Evolutionary conservation across 1,140 invertebrate species (phyloP), one percentile per base, ranked within the genome.

Genomic region (Tetramorium simillimum): DNA sequence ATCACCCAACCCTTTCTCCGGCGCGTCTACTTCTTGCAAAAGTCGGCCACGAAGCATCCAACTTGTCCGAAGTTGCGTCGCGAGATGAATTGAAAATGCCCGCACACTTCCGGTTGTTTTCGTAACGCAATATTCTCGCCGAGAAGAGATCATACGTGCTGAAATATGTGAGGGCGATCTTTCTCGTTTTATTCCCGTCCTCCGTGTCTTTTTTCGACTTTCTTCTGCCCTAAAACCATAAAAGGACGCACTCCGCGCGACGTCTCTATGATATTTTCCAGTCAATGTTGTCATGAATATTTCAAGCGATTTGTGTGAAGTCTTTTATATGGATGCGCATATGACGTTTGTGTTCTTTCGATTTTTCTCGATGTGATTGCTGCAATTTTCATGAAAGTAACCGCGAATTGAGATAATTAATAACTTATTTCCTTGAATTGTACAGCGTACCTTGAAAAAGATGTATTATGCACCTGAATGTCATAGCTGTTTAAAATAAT

Each of bases 1-100:
- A 65, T 81, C 76, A 81, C 40, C 56, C 67, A 65, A 75, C 56
- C 67, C 53, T 85, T 49, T 56, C 60, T 43, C 58, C 9, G 9
- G 21, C 40, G 84, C 87, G 9, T 67, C 65, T 46, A 67, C 12
- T 63, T 73, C 70, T 33, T 40, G 63, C 65, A 24, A 86, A 90
- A 90, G 86, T 90, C 86, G 89, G 86, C 77, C 89, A 88, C 69
- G 37, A 46, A 62, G 78, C 70, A 86, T 88, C 72, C 28, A 90
- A 90, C 60, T 90, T 88, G 65, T 77, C 53, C 63, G 58, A 88
- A 89, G 80, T 89, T 58, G 43, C 63, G 70, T 60, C 49, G 65
- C 58, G 72, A 49, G 49, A 90, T 76, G 77, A 90, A 88, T 90
- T 76, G 56, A 86, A 90, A 90, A 86, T 37, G 86, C 43, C 62